A percentile compares a stretch with the other conserved stretches of the same genome.
Conservation (phyloP, 2,113 vertebrate species). For the Pholis gunnellus region DNA sequence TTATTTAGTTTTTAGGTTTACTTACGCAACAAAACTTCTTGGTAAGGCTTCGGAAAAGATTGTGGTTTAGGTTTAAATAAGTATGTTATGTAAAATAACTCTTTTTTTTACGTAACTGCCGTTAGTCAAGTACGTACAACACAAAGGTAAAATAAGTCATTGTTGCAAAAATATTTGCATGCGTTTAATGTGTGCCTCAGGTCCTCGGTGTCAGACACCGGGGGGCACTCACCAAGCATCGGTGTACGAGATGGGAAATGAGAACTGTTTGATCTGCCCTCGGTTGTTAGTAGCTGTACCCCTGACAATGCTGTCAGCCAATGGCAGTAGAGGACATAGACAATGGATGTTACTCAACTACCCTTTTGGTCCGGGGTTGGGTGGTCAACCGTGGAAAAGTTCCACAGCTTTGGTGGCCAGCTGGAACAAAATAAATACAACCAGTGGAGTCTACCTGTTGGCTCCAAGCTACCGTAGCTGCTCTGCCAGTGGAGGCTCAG, state of each 20-base stretch:
- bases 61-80: no score
- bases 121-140: neutral
- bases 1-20: no score
- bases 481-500: conserved; percentile 39
- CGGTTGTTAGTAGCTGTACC: neutral
- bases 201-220: neutral
- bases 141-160: no score
- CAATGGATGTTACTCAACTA: neutral
- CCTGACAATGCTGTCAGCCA: neutral
- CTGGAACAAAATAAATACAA: conserved; percentile 35
- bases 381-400: neutral
- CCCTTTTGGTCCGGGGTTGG: neutral
- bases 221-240: neutral
- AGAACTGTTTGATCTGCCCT: neutral
- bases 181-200: neutral
- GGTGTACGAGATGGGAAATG: neutral
- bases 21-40: no score
- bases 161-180: neutral
- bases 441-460: conserved; percentile 36
- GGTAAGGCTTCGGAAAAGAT: no score
- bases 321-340: neutral
- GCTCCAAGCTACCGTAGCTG: conserved; percentile 17
- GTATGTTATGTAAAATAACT: no score
- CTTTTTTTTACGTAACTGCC: no score
- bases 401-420: conserved; percentile 1